Conservation (phyloP, 2,113 vertebrate genomes). For the Chloropsis hardwickii region DNA sequence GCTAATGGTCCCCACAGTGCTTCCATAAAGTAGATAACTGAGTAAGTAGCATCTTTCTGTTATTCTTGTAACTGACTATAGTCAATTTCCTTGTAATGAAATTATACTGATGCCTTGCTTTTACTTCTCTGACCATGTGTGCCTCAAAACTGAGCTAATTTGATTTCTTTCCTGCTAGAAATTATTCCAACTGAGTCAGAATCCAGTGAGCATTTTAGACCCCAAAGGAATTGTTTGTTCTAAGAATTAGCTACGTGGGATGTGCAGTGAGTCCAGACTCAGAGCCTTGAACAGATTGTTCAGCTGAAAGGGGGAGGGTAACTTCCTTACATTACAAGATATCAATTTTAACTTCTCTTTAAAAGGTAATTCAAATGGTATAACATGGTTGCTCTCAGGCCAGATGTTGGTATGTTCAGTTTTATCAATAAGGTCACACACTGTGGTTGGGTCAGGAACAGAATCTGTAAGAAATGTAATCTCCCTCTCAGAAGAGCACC, state of each 20-base stretch:
- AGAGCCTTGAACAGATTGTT: neutral
- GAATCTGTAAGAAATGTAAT: neutral
- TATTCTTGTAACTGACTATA: neutral
- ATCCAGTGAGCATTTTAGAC: neutral
- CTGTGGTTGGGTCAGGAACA: neutral
- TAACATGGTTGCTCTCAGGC: neutral
- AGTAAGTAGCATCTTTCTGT: neutral
- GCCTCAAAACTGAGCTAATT: neutral
- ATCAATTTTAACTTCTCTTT: neutral
- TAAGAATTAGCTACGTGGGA: neutral
- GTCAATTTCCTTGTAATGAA: neutral
- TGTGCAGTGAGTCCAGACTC: neutral
- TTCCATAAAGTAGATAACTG: neutral
- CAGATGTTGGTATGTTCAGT: neutral
- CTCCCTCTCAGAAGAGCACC: neutral
- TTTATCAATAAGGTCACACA: neutral
- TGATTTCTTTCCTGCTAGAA: neutral
- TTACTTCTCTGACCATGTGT: neutral
- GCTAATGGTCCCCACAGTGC: rapidly evolving
- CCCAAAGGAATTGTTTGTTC: neutral
- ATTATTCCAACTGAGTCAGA: neutral
- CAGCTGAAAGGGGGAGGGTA: neutral
- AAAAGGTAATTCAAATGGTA: neutral
- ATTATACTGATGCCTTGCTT: neutral
- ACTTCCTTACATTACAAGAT: neutral